Base-by-base conservation (phyloP, 2,113 vertebrate genomes). In the Ia io region DNA sequence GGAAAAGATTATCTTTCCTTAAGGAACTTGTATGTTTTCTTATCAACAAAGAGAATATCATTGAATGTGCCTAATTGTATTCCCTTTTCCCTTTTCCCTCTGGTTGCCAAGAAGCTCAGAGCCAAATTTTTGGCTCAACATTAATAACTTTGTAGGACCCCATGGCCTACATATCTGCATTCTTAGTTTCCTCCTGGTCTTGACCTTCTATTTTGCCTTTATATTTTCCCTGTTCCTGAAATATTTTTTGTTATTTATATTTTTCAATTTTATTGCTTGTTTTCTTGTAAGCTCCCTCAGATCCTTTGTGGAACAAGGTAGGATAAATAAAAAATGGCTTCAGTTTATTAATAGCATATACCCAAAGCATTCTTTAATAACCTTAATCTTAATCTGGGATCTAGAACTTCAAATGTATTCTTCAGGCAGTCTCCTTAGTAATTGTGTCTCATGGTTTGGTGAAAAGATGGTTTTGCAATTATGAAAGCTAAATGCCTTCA, bases 71-170 rank as follows among this genome's bases (percentile, higher is more conserved):
- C 88, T 84, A 17, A 95, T 97, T 97, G 69, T 95, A 44, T 93
- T 88, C 95, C 94, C 94, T 97, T 97, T 97, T 97, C 96, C 97
- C 97, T 97, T 95, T 97, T 97, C 95, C 59, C 94, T 93, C 61
- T 95, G 94, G 96, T 85, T 97, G 97, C 97, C 97, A 97, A 97
- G 97, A 97, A 97, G 96, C 95, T 97, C 93, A 95, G 88, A 77
- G 95, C 74, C 94, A 96, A 78, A 74, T 37, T 95, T 97, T 95
- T 96, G 96, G 94, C 96, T 94, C 56, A 67, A 71, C 78, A 91
- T 95, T 82, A 95, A 88, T 92, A 91, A 74, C 74, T 97, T 83
- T 85, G 40, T 87, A 49, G 47, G 93, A 86, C 95, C 94, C 96
- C 97, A 69, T 97, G 97, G 83, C 97, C 97, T 95, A 97, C 96